Evolutionary conservation across 2,113 vertebrate genomes (phyloP).

Genomic region (Hirundichthys speculiger): DNA sequence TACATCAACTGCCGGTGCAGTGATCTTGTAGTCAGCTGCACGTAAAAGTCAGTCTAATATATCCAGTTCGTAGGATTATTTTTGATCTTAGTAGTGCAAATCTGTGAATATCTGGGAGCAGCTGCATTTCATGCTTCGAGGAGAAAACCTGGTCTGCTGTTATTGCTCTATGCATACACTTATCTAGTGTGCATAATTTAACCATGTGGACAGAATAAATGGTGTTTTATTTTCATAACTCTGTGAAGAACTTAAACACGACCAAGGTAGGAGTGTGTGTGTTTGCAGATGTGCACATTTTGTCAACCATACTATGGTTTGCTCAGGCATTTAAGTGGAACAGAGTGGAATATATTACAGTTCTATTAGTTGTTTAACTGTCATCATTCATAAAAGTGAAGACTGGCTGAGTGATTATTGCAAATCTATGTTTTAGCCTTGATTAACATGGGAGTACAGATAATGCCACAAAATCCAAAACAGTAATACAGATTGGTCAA

Average conservation of each 20-base stretch:
- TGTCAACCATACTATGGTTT: neutral
- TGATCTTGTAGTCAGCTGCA: neutral
- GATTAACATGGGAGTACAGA: too few species aligned
- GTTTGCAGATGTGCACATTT: neutral
- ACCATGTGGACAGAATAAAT: neutral
- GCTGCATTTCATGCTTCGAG: neutral
- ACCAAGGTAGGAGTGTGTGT: neutral
- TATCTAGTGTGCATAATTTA: neutral
- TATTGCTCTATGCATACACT: neutral
- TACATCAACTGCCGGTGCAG: neutral
- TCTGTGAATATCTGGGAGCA: constrained; percentile 2
- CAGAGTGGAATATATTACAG: too few species aligned
- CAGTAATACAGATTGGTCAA: too few species aligned
- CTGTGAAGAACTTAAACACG: neutral
- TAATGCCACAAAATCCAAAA: too few species aligned
- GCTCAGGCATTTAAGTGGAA: neutral
- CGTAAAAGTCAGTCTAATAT: neutral
- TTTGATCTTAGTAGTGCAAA: neutral
- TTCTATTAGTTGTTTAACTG: too few species aligned
- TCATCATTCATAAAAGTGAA: too few species aligned
- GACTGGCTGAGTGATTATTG: too few species aligned
- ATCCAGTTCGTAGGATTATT: neutral
- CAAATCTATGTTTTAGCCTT: too few species aligned
- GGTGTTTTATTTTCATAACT: neutral
- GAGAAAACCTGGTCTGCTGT: neutral